Base-by-base conservation (phyloP, 2,888 invertebrate species). In the Baronia brevicornis region DNA sequence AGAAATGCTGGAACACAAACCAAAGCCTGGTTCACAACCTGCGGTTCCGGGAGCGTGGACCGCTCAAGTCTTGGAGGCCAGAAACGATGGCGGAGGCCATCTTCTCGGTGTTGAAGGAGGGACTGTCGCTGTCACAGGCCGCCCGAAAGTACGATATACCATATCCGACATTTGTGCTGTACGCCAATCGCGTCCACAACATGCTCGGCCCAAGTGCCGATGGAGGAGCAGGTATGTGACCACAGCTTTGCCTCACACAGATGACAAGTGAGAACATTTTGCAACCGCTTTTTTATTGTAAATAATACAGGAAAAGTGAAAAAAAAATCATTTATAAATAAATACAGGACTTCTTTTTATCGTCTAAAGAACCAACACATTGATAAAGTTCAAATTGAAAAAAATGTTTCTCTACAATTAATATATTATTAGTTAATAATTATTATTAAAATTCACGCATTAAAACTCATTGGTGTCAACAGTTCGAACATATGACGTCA, bases 41-140 rank as follows among this genome's bases (percentile, higher is more conserved):
- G 62, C 89, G 95, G 53, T 95, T 96, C 86, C 91, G 96, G 26
- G 96, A 96, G 78, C 89, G 96, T 36, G 96, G 96, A 2, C 96
- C 96, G 0, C 86, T 96, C 39, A 96, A 96, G 72, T 95, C 95
- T 33, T 96, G 96, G 96, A 87, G 95, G 29, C 95, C 95, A 2
- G 96, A 96, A 71, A 96, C 95, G 38, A 96, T 96, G 96, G 96
- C 95, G 18, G 95, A 95, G 67, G 96, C 96, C 44, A 96, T 96
- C 54, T 94, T 95, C 80, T 94, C 94, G 57, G 95, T 96, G 36
- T 86, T 96, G 45, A 95, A 95, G 69, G 95, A 96, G 68, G 95
- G 95, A 8, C 86, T 95, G 37, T 94, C 94, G 3, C 80, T 95
- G 38, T 95, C 94, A 15, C 95, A 96, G 68, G 96, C 96, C 0